Base-by-base conservation (phyloP, 2,797 vertebrate species). In the Echiichthys vipera region DNA sequence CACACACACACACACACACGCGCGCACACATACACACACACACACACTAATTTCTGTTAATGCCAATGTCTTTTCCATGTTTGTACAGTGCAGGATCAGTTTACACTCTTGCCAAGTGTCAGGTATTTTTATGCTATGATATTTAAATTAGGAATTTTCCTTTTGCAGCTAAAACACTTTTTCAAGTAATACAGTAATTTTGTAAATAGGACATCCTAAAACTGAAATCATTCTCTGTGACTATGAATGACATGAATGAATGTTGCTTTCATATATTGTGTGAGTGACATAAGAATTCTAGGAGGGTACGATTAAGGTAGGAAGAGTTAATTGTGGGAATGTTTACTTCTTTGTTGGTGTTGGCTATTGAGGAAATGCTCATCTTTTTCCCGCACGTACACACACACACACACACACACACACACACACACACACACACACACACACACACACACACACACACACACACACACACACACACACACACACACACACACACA, bases 281-380 rank as follows among this genome's bases (percentile, higher is more conserved):
- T 42, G 56, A n/a, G 32, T 7, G 53, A 54, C 8, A 24, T 39
- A 34, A 25, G n/a, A 64, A 59, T n/a, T 66, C 25, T 40, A 53
- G 13, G 43, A 58, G 24, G 43, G 25, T 2, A 12, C 30, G 27
- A 61, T 25, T 51, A 30, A 27, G 34, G 24, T 11, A 25, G 7
- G 30, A 10, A 18, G 66, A 71, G 39, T 29, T 72, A 57, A 81
- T 45, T 85, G 64, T 82, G 80, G 77, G 79, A 89, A 80, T 84
- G 83, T 90, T 87, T 89, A 83, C 66, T 62, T 78, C 62, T 61
- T 59, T 36, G 42, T 71, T 54, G 55, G 51, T 39, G 37, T 69
- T 67, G 27, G 39, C 53, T 71, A 7, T 73, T 34, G 22, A 87
- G 63, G 59, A 84, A 85, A 88, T 74, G 54, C 56, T 63, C 40